phyloP scores from a whole-genome alignment of 2,113 vertebrate species.

The Desmodus rotundus region DNA sequence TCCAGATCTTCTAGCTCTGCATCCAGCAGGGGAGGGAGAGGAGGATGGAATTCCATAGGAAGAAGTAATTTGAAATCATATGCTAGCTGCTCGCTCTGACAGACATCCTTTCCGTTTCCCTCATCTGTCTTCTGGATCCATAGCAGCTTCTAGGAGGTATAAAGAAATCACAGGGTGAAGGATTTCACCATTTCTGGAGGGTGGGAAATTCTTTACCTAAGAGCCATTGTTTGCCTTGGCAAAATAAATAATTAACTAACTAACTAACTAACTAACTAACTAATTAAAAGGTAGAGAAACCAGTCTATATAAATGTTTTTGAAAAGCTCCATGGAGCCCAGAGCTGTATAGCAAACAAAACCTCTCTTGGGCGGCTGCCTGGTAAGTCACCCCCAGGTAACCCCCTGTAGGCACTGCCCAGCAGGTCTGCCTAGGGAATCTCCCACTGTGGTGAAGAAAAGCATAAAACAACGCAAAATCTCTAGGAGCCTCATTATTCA shows the following conservation, averaged over 20 bases:
- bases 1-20: background rate
- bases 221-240: constrained; percentile 66
- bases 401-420: constrained; percentile 55
- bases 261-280: constrained; percentile 47
- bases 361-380: constrained; percentile 66
- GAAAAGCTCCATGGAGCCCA: background rate
- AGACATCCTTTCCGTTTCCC: background rate
- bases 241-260: too few species aligned
- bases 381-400: constrained; percentile 55
- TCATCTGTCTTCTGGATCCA: background rate
- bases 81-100: background rate
- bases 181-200: constrained; percentile 24
- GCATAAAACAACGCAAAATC: constrained; percentile 79
- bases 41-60: background rate
- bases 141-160: constrained; percentile 35
- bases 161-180: constrained; percentile 19
- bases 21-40: background rate
- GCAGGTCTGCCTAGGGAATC: constrained; percentile 77
- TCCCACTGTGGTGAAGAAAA: constrained; percentile 74
- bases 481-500: constrained; percentile 84
- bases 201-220: constrained; percentile 68
- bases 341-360: constrained; percentile 43
- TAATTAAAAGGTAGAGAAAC: constrained; percentile 54
- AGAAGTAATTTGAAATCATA: background rate
- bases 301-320: background rate